Evolutionary conservation across 2,113 vertebrate species (phyloP), one percentile per base, ranked within the genome.

Genomic region (Hiodon alosoides): DNA sequence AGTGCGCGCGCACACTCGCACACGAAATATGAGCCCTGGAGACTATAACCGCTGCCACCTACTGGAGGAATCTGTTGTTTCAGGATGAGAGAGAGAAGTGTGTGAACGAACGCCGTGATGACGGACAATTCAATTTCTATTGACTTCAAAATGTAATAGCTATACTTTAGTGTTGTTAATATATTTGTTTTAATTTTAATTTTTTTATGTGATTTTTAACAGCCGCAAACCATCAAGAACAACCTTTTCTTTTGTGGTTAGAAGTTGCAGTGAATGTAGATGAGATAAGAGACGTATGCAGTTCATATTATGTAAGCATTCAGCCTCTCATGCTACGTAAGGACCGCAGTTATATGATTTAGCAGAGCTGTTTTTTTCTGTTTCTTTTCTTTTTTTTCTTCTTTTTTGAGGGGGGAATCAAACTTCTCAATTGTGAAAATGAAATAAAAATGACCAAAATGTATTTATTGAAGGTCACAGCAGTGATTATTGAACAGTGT

Each of bases 71-170:
- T 31, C 31, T 31, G 31, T 31, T 31, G 31, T 31, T 31, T 31
- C 31, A 31, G 31, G 31, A 31, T 31, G 31, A 31, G 31, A 31
- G 31, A 31, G 31, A 31, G 31, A 31, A 31, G 31, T 31, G 31
- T 31, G 31, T 31, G 31, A 31, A 31, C 83, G 81, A 87, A 82
- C 86, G 81, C 86, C 75, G 87, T 85, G 87, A 81, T 87, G 83
- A 81, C 87, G 85, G 87, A 83, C 81, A 75, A 86, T 80, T 82
- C 85, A 81, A 80, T 89, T 85, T 89, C 89, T 88, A 89, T 89
- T 86, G 85, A 86, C 79, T 84, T 86, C 84, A 78, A 81, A 85
- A 86, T 88, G 86, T 86, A 82, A 86, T 87, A 84, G 85, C 85
- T 79, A 77, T 81, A 87, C 83, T 82, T 88, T 87, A 84, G 74